phyloP scores from a whole-genome alignment of 1,140 invertebrate genomes.

The Luehdorfia chinensis region DNA sequence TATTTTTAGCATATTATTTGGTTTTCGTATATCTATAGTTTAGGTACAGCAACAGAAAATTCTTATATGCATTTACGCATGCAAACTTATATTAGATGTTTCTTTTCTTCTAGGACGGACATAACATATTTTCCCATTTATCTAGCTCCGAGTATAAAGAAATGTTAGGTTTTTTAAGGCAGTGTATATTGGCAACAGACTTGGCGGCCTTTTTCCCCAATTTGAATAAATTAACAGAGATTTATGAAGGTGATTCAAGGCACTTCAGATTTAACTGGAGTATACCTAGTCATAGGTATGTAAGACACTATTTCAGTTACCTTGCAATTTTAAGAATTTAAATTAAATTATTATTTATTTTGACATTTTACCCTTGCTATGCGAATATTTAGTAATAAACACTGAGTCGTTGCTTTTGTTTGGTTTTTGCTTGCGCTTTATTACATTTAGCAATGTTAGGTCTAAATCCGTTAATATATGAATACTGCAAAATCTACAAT shows the following conservation, averaged over 20 bases:
- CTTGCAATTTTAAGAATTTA: too few species aligned
- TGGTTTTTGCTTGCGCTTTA: neutral
- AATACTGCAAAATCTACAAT: neutral
- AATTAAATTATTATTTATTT: neutral
- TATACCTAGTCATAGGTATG: slow-evolving; percentile 77
- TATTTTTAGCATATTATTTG: too few species aligned
- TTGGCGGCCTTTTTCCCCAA: slow-evolving; percentile 89
- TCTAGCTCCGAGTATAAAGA: slow-evolving; percentile 87
- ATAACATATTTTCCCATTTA: slow-evolving; percentile 88
- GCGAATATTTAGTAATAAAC: slow-evolving; percentile 9
- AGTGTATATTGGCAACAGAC: slow-evolving; percentile 91
- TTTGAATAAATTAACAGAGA: slow-evolving; percentile 79
- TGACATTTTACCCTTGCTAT: slow-evolving; percentile 5
- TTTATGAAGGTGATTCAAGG: slow-evolving; percentile 63
- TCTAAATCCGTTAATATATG: neutral
- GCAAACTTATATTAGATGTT: too few species aligned
- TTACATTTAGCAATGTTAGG: neutral
- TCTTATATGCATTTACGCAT: too few species aligned
- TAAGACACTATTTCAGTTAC: neutral
- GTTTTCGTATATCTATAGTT: too few species aligned
- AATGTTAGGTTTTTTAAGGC: slow-evolving; percentile 85
- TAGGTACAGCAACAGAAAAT: too few species aligned
- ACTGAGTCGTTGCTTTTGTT: neutral
- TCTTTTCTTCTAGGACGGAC: slow-evolving; percentile 81
- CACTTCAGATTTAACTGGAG: slow-evolving; percentile 79